These are phyloP conservation scores for Seison nebaliae DNA, from an alignment of 1,140 invertebrate genomes.

Conservation along the genomic window DNA sequence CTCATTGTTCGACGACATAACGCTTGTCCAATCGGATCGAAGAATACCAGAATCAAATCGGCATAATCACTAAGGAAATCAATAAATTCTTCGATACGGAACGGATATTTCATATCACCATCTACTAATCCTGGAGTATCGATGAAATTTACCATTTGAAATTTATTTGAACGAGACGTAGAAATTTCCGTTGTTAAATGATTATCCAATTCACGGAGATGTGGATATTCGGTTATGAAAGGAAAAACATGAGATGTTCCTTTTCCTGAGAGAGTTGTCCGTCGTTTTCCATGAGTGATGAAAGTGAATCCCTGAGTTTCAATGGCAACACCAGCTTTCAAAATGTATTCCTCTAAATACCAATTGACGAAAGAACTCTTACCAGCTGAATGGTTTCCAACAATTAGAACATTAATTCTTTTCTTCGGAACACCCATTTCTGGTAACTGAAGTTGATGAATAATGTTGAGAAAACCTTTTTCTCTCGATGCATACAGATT, in stretches of 20 bases:
- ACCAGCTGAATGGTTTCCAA: constrained; percentile 39
- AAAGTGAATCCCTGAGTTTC: constrained; percentile 38
- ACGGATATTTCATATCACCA: constrained; percentile 40
- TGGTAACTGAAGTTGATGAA: background rate
- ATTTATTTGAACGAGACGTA: constrained; percentile 36
- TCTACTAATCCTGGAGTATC: constrained; percentile 39
- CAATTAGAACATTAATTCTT: constrained; percentile 35
- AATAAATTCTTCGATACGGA: constrained; percentile 37
- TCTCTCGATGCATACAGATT: background rate
- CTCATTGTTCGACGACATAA: constrained; percentile 36
- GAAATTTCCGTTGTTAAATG: constrained; percentile 36
- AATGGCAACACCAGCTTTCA: constrained; percentile 37
- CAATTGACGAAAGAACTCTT: constrained; percentile 41
- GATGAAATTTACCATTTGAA: constrained; percentile 37
- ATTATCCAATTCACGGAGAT: constrained; percentile 22
- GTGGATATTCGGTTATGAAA: constrained; percentile 34
- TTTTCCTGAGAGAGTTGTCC: constrained; percentile 36
- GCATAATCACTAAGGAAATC: constrained; percentile 35
- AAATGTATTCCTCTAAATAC: constrained; percentile 38
- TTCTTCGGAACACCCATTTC: constrained; percentile 33
- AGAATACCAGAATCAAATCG: constrained; percentile 39
- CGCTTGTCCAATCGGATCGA: constrained; percentile 39
- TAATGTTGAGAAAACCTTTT: background rate
- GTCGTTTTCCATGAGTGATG: constrained; percentile 34
- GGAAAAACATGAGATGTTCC: constrained; percentile 37